Evolutionary conservation across 2,888 invertebrate genomes (phyloP).

Genomic region (Chrysopilus asiliformis): DNA sequence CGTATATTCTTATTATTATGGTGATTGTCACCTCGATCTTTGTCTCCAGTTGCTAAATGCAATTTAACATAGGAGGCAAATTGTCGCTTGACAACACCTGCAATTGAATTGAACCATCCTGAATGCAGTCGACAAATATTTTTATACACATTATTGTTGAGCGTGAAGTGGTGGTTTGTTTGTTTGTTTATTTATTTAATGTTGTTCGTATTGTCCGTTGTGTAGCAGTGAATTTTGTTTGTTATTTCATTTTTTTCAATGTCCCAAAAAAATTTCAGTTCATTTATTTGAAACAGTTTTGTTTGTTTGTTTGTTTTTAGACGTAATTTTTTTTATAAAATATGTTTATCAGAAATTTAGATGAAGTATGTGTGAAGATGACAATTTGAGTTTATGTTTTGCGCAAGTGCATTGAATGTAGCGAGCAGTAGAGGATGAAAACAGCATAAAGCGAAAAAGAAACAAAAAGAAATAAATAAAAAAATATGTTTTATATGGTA

Average conservation of each 20-base stretch:
- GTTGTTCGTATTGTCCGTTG: too few species aligned
- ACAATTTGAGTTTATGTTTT: slow-evolving; percentile 1
- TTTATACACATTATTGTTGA: too few species aligned
- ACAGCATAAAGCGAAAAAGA: slow-evolving; percentile 8
- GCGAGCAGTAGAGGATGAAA: slow-evolving; percentile 4
- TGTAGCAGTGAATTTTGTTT: too few species aligned
- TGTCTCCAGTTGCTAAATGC: slow-evolving; percentile 45
- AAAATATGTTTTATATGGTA: slow-evolving; percentile 5
- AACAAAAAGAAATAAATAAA: slow-evolving; percentile 8
- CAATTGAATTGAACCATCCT: slow-evolving; percentile 54
- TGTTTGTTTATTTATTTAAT: slow-evolving; percentile 8
- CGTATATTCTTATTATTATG: slow-evolving; percentile 6
- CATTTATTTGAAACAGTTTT: not conserved
- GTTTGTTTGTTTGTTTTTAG: slow-evolving; percentile 2
- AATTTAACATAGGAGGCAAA: slow-evolving; percentile 74
- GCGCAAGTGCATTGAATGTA: not conserved
- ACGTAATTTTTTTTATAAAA: not conserved
- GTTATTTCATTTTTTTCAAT: too few species aligned
- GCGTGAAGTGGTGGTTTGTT: slow-evolving; percentile 2
- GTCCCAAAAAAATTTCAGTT: not conserved
- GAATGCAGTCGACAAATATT: too few species aligned
- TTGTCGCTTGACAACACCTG: slow-evolving; percentile 61
- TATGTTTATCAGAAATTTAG: slow-evolving; percentile 4
- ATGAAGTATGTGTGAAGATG: too few species aligned
- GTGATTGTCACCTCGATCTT: slow-evolving; percentile 14